These are phyloP conservation scores for Ranitomeya imitator DNA, from an alignment of 2,113 vertebrate genomes.

Conservation along the genomic window DNA sequence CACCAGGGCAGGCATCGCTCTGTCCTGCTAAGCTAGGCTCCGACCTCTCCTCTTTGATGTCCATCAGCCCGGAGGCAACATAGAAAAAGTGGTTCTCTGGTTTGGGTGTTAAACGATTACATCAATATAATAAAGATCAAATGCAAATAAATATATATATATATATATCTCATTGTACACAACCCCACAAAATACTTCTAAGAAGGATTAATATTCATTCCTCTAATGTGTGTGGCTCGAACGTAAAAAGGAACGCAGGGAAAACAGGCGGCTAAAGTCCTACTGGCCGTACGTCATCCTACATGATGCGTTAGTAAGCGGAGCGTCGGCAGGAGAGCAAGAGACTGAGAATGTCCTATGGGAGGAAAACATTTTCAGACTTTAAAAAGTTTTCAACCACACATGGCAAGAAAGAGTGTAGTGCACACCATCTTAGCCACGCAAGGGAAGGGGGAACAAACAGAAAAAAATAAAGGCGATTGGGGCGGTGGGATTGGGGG, in stretches of 20 bases:
- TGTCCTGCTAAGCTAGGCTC: too few species aligned
- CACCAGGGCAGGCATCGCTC: too few species aligned
- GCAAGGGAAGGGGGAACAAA: background rate
- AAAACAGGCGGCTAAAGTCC: background rate
- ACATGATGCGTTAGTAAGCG: background rate
- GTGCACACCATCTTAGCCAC: background rate
- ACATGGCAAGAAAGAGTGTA: background rate
- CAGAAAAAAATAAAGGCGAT: too few species aligned
- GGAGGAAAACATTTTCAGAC: conserved; percentile 28
- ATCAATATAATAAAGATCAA: conserved; percentile 12
- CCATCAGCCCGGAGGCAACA: too few species aligned
- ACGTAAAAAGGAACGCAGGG: background rate
- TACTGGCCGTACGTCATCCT: background rate
- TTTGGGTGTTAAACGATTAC: background rate
- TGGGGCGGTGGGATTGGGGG: too few species aligned
- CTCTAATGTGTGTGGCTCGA: background rate
- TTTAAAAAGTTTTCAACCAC: background rate
- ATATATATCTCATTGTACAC: background rate
- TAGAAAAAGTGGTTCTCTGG: too few species aligned
- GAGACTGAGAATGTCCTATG: conserved; percentile 19
- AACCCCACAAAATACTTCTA: conserved; percentile 31
- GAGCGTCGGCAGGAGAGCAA: background rate
- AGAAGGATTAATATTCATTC: background rate
- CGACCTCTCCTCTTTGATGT: too few species aligned
- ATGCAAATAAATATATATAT: background rate